Percentiles rank a stretch among this genome's conserved stretches.
These are phyloP conservation scores for Drosophila saltans DNA, from an alignment of 1,140 invertebrate genomes.

Conservation along the genomic window DNA sequence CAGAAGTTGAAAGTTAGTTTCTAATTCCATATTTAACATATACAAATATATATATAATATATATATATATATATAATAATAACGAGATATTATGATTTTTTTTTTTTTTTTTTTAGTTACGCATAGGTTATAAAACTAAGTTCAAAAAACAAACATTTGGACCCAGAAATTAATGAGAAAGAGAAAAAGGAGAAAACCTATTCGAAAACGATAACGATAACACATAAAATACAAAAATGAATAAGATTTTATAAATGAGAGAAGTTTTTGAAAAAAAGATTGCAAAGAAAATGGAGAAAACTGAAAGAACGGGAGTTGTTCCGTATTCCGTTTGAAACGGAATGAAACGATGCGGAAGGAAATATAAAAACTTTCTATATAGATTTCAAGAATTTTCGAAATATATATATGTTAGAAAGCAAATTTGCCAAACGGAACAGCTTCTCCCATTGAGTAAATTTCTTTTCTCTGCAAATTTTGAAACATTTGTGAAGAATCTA, in stretches of 20 bases:
- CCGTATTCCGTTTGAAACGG: conserved; percentile 4
- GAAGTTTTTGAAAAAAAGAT: neutral
- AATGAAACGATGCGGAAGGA: neutral
- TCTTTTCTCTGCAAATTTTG: conserved; percentile 42
- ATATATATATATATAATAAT: conserved; percentile 54
- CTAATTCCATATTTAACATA: conserved; percentile 73
- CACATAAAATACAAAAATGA: neutral
- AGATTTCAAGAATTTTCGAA: neutral
- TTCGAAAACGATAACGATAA: conserved; percentile 28
- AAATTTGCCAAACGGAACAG: neutral
- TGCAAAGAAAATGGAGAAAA: conserved; percentile 8
- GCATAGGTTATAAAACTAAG: conserved; percentile 61
- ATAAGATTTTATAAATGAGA: conserved; percentile 3
- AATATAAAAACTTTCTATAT: neutral
- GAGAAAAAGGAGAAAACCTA: conserved; percentile 12
- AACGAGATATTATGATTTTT: conserved; percentile 41
- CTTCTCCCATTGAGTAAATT: conserved; percentile 9
- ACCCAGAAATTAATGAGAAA: conserved; percentile 18
- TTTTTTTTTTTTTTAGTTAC: conserved; percentile 58
- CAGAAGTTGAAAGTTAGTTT: conserved; percentile 73
- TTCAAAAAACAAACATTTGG: conserved; percentile 33
- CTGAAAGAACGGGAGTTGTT: neutral
- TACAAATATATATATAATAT: conserved; percentile 36
- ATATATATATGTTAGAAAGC: too few species aligned
- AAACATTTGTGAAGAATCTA: conserved; percentile 47